A percentile compares a stretch with the other conserved stretches of the same genome.
phyloP scores from a whole-genome alignment of 2,888 invertebrate species.

The Sinhomidia bicolor region DNA sequence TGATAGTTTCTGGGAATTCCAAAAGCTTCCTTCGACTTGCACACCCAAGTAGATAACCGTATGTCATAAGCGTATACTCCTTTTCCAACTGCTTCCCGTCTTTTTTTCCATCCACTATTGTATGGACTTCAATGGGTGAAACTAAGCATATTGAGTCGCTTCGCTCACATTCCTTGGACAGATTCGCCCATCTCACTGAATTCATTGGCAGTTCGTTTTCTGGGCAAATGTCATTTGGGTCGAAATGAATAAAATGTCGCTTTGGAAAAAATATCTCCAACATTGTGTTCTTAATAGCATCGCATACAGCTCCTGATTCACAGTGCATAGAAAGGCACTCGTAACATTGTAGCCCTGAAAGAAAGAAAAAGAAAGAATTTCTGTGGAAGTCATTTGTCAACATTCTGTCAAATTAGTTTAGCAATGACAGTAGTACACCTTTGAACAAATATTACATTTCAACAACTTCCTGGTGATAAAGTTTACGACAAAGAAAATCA shows the following conservation, averaged over 20 bases:
- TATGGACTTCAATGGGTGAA: slow-evolving; percentile 76
- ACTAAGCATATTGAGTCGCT: slow-evolving; percentile 78
- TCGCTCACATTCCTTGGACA: slow-evolving; percentile 72
- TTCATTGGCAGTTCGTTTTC: slow-evolving; percentile 68
- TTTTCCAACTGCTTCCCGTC: slow-evolving; percentile 70
- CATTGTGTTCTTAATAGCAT: slow-evolving; percentile 77
- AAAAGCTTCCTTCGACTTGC: slow-evolving; percentile 76
- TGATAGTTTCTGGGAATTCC: slow-evolving; percentile 76
- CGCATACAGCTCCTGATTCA: slow-evolving; percentile 76
- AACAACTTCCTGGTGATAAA: no score
- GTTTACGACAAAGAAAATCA: no score
- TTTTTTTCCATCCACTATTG: slow-evolving; percentile 74
- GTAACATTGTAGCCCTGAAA: slow-evolving; percentile 77
- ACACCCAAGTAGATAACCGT: slow-evolving; percentile 78
- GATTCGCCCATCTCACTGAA: slow-evolving; percentile 67
- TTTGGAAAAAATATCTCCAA: slow-evolving; percentile 76
- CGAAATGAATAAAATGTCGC: slow-evolving; percentile 78
- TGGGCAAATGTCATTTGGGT: slow-evolving; percentile 76
- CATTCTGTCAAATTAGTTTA: no score
- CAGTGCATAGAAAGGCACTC: slow-evolving; percentile 79
- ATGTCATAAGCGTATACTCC: slow-evolving; percentile 62
- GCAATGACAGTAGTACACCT: no score
- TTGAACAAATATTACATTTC: no score
- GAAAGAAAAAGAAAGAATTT: no score
- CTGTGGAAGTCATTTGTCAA: no score